Percentiles rank a stretch among this genome's conserved stretches.
phyloP scores from a whole-genome alignment of 92 coral and sea anemone genomes.

The Paramuricea clavata region DNA sequence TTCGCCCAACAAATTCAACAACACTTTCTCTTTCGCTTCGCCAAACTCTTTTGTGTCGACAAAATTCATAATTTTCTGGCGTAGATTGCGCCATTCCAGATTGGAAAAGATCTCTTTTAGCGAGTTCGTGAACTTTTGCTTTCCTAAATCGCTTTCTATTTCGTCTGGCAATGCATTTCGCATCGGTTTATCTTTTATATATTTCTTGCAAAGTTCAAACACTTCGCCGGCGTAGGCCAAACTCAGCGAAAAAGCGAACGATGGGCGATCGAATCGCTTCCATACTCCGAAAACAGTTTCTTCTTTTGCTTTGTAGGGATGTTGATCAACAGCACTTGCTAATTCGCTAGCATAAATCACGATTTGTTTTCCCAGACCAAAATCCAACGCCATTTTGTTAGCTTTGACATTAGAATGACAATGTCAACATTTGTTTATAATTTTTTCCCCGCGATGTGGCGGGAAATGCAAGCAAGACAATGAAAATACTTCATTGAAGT shows the following conservation, averaged over 20 bases:
- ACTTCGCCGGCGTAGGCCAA: conserved; percentile 68
- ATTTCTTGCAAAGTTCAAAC: conserved; percentile 50
- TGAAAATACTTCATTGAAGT: not conserved
- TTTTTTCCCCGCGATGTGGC: not conserved
- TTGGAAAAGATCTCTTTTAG: conserved; percentile 56
- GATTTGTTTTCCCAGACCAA: conserved; percentile 27
- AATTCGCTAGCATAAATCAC: conserved; percentile 87
- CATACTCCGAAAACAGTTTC: conserved; percentile 82
- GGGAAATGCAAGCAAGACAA: not conserved
- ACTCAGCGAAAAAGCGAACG: conserved; percentile 84
- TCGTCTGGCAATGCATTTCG: conserved; percentile 10
- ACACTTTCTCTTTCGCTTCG: conserved; percentile 69
- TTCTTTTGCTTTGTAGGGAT: conserved; percentile 72
- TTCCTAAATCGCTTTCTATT: conserved; percentile 61
- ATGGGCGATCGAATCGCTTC: conserved; percentile 77
- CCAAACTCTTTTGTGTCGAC: conserved; percentile 58
- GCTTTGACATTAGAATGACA: conserved; percentile 5
- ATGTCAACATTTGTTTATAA: not conserved
- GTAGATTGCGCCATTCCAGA: conserved; percentile 39
- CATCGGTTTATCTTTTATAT: conserved; percentile 27
- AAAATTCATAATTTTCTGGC: conserved; percentile 65
- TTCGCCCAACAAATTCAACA: conserved; percentile 66
- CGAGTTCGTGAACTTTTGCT: conserved; percentile 35
- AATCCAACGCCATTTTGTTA: conserved; percentile 67
- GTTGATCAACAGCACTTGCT: conserved; percentile 86